A percentile compares a stretch with the other conserved stretches of the same genome.
Conservation (phyloP, 2,888 invertebrate species). For the Abscondita cerata region DNA sequence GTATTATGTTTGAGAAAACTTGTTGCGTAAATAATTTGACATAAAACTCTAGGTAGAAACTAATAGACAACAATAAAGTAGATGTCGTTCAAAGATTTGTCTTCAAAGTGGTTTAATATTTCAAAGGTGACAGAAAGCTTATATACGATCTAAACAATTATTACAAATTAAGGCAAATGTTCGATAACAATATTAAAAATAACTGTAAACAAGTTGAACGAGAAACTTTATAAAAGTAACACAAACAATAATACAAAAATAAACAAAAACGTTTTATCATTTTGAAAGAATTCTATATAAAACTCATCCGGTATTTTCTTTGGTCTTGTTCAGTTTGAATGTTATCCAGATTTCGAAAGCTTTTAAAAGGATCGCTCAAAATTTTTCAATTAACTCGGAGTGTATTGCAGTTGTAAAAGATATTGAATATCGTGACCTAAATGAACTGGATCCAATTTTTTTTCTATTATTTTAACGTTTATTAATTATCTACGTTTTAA, state of each 20-base stretch:
- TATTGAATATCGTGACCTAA: too few relatives aligned
- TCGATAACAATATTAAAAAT: neutral
- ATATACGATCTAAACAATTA: too few relatives aligned
- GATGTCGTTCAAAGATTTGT: too few relatives aligned
- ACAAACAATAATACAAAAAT: neutral
- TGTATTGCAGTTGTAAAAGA: too few relatives aligned
- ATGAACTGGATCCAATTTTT: too few relatives aligned
- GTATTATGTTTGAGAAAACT: neutral
- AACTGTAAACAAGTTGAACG: neutral
- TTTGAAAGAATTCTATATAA: neutral
- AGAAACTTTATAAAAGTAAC: neutral
- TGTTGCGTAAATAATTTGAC: neutral
- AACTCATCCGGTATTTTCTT: neutral
- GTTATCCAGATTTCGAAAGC: neutral
- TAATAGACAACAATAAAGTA: too few relatives aligned
- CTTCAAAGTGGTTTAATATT: too few relatives aligned
- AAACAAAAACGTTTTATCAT: slow-evolving; percentile 1
- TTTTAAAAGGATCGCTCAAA: neutral
- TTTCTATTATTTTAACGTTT: too few relatives aligned
- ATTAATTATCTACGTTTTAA: too few relatives aligned
- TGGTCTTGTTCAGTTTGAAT: neutral
- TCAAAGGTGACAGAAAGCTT: too few relatives aligned
- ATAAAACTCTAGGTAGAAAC: too few relatives aligned
- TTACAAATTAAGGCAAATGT: too few relatives aligned
- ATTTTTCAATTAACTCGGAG: neutral